Base-by-base conservation (phyloP, 2,888 invertebrate genomes). In the Caradrina kadenii region DNA sequence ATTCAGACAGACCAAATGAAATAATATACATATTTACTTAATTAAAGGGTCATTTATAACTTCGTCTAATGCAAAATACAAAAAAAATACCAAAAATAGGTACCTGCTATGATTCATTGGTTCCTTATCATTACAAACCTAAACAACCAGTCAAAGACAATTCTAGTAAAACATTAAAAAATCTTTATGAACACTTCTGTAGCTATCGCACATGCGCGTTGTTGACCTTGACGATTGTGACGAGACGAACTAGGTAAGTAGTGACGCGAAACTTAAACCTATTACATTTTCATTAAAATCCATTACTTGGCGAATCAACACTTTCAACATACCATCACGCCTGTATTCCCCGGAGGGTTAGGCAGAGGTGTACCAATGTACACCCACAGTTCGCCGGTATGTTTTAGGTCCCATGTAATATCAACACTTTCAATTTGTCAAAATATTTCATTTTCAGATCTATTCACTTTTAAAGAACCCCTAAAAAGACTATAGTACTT, bases 171-270 rank as follows among this genome's bases (percentile, higher is more conserved):
- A 78, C 81, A 50, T 55, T 2, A 48, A 92, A 92, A 92, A 93
- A 91, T 92, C 90, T 91, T 91, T 91, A 55, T 31, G 26, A 90
- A 88, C 86, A 90, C 83, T 86, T 31, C 21, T 19, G 48, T 49
- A 66, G 31, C 53, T 83, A 89, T 89, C 88, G 93, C 93, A 93
- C 94, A 94, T 94, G 93, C 94, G 94, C 93, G 88, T 84, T 87
- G 73, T 81, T 92, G 93, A 91, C 94, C 94, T 94, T 94, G 93
- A 90, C 82, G 87, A 86, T 83, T 87, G 88, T 90, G 89, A 67
- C 49, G 52, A 73, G 54, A 90, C 88, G 84, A 90, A 87, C 86
- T 88, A 84, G 73, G 66, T 75, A 69, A 2, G 45, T 17, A 17
- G 15, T 45, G 62, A 65, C 52, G 31, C 61, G 54, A 72, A 73